Evolutionary conservation across 2,797 vertebrate genomes (phyloP).

Genomic region (Echeneis naucrates): DNA sequence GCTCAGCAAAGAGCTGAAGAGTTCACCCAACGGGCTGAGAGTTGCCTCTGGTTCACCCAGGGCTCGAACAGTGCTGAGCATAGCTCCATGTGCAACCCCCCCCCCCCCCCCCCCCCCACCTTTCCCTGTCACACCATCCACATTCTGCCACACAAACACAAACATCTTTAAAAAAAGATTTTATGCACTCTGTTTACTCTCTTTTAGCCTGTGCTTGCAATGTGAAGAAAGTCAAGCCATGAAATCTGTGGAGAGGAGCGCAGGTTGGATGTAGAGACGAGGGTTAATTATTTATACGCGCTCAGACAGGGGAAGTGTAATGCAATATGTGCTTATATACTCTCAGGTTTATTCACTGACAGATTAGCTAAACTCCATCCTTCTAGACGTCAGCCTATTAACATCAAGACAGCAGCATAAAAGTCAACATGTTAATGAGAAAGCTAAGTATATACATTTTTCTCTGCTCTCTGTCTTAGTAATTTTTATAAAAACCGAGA

Average conservation of each 20-base stretch:
- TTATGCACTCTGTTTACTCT: conserved; percentile 32
- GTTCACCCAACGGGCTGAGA: conserved; percentile 73
- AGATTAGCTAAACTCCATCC: conserved; percentile 1
- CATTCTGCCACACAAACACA: conserved; percentile 27
- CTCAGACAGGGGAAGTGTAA: conserved; percentile 7
- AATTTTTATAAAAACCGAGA: neutral
- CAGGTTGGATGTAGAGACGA: conserved; percentile 1
- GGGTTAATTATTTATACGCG: conserved; percentile 42
- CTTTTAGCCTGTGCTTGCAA: neutral
- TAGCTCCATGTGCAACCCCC: conserved; percentile 12
- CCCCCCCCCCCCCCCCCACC: neutral
- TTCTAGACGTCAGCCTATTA: neutral
- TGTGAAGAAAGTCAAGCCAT: conserved; percentile 36
- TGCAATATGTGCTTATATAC: neutral
- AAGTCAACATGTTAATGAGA: neutral
- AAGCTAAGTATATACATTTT: neutral
- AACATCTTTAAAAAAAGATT: conserved; percentile 34
- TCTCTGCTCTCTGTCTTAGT: neutral
- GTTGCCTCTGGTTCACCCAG: conserved; percentile 56
- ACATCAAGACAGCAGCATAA: neutral
- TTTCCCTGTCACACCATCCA: neutral
- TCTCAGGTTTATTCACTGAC: neutral
- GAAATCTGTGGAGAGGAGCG: conserved; percentile 36
- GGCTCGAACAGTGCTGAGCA: conserved; percentile 56
- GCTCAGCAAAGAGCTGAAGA: conserved; percentile 75